Percentiles rank a stretch among this genome's conserved stretches.
These are phyloP conservation scores for Muscicapa adusta DNA, from an alignment of 2,113 vertebrate species.

Conservation along the genomic window DNA sequence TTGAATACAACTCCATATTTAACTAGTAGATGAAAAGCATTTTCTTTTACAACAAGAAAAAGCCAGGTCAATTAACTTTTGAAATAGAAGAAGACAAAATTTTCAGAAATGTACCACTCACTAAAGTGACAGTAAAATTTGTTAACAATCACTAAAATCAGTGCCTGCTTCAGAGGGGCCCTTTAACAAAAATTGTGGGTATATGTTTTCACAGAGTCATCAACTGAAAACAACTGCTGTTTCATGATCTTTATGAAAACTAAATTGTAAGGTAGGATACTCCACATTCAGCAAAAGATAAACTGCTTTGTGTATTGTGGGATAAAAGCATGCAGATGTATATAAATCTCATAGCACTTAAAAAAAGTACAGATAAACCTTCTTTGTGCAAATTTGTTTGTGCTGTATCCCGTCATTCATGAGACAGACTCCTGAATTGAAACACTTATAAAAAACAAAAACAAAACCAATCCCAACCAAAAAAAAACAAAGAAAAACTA, in stretches of 20 bases:
- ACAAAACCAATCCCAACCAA: accelerated
- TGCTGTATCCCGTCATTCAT: background rate
- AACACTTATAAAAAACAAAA: background rate
- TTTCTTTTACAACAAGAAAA: background rate
- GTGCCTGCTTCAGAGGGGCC: background rate
- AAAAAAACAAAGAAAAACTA: background rate
- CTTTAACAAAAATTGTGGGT: background rate
- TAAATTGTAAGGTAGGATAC: background rate
- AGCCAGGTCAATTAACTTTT: background rate
- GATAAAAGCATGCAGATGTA: background rate
- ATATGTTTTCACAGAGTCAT: background rate
- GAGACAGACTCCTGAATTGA: background rate
- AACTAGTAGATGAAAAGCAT: background rate
- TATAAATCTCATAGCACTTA: background rate
- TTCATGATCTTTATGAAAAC: background rate
- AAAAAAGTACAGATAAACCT: background rate
- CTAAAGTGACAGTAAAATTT: background rate
- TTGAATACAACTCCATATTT: background rate
- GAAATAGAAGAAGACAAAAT: background rate
- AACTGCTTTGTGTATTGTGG: background rate
- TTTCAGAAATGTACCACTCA: background rate
- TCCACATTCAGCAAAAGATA: background rate
- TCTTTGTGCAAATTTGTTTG: background rate
- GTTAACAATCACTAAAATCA: background rate
- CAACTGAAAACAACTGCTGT: background rate